phyloP scores from a whole-genome alignment of 2,797 vertebrate species.

The Halcyon chelicuti region DNA sequence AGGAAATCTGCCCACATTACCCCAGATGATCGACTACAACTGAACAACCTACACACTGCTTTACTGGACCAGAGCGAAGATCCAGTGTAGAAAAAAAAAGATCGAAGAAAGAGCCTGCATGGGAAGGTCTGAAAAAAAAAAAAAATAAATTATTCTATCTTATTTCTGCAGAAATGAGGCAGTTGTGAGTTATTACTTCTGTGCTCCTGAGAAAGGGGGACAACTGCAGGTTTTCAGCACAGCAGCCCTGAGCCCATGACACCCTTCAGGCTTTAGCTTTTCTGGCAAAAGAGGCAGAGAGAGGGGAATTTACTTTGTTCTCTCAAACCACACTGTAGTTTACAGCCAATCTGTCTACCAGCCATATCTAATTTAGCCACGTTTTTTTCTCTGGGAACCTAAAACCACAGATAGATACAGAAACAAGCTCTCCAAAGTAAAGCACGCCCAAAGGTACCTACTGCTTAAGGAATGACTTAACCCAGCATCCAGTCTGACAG shows the following conservation, averaged over 20 bases:
- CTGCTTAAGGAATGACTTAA: not conserved
- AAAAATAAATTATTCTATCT: not conserved
- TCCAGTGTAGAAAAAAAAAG: not conserved
- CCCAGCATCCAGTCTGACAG: not conserved
- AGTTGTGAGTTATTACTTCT: not conserved
- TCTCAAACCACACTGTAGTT: not conserved
- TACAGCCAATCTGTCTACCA: not conserved
- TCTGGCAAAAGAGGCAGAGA: not conserved
- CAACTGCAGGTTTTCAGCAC: not conserved
- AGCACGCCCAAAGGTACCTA: not conserved
- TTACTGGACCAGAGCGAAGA: not conserved
- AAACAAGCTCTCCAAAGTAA: not conserved
- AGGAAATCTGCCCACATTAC: not conserved
- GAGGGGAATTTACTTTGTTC: not conserved
- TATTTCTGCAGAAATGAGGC: not conserved
- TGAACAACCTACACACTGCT: not conserved
- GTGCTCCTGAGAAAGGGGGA: not conserved
- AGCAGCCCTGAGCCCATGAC: not conserved
- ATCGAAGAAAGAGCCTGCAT: not conserved
- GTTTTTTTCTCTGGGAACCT: not conserved
- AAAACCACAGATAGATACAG: not conserved
- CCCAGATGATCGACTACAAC: not conserved
- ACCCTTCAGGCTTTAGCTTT: not conserved
- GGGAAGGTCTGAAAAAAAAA: not conserved
- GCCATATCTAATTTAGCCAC: not conserved